Evolutionary conservation across 1,140 invertebrate species (phyloP), one percentile per base, ranked within the genome.

Genomic region (Sipha flava): DNA sequence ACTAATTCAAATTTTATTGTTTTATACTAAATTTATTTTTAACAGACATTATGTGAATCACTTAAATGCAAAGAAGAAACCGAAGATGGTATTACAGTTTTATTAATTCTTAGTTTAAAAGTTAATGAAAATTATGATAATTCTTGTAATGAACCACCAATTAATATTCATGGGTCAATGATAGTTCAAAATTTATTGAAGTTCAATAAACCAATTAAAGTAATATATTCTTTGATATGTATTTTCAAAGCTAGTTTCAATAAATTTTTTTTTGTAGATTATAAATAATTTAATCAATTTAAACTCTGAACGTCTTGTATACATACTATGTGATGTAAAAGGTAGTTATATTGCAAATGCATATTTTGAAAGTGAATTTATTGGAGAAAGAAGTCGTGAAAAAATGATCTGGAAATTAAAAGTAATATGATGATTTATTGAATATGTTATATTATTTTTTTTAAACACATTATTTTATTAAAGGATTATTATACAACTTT

Each of bases 171-270:
- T 49, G 81, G 81, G 21, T 82, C 80, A 10, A 40, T 82, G 26
- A 73, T 82, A n/a, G 45, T 82, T 16, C 81, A 82, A 59, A 79
- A 81, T 66, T 43, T 82, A 40, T 43, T 82, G 12, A 73, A 81
- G 1, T 82, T 82, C 54, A 79, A 81, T 43, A 82, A 82, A 57
- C 81, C 81, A 40, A 81, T 81, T 34, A 81, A 81, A 47, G 81
- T 82, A 79, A 81, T 29, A 29, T 77, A 45, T 77, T 70, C 0
- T 18, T 3, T 16, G 10, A 29, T n/a, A 29, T 66, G 4, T 62
- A 7, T 37, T 1, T 1, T 40, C 40, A 2, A 40, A n/a, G 23
- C 37, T 1, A 26, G 5, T 31, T 49, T 47, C 5, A n/a, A 47
- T 72, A 34, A 5, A 54, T 75, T 57, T 77, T 26, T 57, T 10